phyloP scores from a whole-genome alignment of 2,888 invertebrate species.

The Pegoplata infirma region DNA sequence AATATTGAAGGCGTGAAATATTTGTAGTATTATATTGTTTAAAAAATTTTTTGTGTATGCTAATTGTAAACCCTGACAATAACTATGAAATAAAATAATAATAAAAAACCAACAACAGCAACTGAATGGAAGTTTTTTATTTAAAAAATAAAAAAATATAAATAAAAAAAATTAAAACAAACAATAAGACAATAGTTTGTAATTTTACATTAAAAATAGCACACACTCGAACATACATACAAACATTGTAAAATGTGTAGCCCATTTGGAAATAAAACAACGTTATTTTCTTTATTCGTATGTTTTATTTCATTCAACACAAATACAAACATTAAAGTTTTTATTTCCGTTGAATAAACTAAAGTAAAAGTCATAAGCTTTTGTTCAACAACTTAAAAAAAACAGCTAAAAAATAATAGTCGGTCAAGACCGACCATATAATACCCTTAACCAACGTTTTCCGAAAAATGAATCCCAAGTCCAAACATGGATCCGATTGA shows the following conservation, averaged over 20 bases:
- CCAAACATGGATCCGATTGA: too few species aligned
- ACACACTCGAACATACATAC: not conserved
- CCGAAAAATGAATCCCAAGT: too few species aligned
- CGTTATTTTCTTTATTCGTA: constrained; percentile 24
- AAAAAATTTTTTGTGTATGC: too few species aligned
- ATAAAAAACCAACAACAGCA: not conserved
- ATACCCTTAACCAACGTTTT: too few species aligned
- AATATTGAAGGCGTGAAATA: too few species aligned
- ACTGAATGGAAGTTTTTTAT: constrained; percentile 21
- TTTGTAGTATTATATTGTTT: too few species aligned
- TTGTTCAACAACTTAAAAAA: constrained; percentile 29
- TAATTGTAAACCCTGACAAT: too few species aligned
- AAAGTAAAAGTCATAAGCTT: constrained; percentile 55
- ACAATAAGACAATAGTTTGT: constrained; percentile 48
- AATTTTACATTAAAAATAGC: constrained; percentile 5
- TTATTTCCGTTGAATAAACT: constrained; percentile 50
- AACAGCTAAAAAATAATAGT: too few species aligned
- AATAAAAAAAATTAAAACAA: constrained; percentile 30
- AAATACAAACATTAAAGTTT: constrained; percentile 47
- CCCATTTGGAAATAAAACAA: constrained; percentile 19
- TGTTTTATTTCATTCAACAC: constrained; percentile 31
- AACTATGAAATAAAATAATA: constrained; percentile 10
- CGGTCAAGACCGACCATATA: too few species aligned
- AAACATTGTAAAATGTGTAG: constrained; percentile 34
- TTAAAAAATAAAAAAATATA: not conserved